A percentile compares a stretch with the other conserved stretches of the same genome.
Conservation (phyloP, 2,113 vertebrate genomes). For the Coturnix japonica region DNA sequence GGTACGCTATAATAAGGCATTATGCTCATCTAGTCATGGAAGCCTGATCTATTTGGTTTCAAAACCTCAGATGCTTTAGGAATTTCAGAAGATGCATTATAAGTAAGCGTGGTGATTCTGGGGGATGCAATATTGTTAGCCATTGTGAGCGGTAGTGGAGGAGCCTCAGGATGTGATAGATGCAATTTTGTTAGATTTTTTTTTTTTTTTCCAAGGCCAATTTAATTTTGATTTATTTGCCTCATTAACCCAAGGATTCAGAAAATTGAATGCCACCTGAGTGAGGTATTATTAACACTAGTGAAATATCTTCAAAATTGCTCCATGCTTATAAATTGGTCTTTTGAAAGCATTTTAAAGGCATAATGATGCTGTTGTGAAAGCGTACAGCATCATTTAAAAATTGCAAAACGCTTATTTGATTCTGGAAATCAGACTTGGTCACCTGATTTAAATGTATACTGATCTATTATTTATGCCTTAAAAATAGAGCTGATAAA, state of each 20-base stretch:
- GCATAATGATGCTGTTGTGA: conserved; percentile 59
- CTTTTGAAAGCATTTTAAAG: conserved; percentile 66
- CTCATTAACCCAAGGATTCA: conserved; percentile 74
- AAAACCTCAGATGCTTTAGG: conserved; percentile 63
- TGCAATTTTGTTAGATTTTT: conserved; percentile 53
- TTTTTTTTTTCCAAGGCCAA: conserved; percentile 44
- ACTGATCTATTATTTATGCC: conserved; percentile 99
- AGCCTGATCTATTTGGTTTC: conserved; percentile 71
- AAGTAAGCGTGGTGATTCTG: conserved; percentile 65
- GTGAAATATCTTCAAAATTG: conserved; percentile 61
- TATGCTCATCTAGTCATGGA: conserved; percentile 47
- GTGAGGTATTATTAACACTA: conserved; percentile 60
- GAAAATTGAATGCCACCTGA: conserved; percentile 65
- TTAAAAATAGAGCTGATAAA: conserved; percentile 98
- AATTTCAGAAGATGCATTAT: conserved; percentile 35
- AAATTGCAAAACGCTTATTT: conserved; percentile 62
- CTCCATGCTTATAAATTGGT: conserved; percentile 55
- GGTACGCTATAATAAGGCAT: background rate
- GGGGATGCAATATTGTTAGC: conserved; percentile 61
- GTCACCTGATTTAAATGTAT: conserved; percentile 91
- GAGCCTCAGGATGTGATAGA: conserved; percentile 35
- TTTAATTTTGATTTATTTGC: conserved; percentile 79
- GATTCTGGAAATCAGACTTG: conserved; percentile 66
- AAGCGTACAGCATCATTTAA: conserved; percentile 61
- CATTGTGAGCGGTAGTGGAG: conserved; percentile 15